phyloP scores from a whole-genome alignment of 2,888 invertebrate species.

The Mylabris sibirica region DNA sequence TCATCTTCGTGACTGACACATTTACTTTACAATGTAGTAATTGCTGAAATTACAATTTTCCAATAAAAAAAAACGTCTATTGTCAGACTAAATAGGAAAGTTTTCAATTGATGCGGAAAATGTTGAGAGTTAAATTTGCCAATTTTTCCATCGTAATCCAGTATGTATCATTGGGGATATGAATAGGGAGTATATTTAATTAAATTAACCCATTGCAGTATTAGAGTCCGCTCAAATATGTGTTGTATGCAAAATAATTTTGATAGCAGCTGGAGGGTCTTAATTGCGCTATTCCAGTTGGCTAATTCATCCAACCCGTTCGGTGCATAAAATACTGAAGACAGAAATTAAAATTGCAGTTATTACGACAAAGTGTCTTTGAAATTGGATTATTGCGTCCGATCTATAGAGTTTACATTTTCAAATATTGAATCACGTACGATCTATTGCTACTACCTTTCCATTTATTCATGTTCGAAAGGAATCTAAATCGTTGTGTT shows the following conservation, averaged over 20 bases:
- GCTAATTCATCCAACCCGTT: conserved; percentile 33
- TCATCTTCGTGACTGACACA: not conserved
- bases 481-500: not conserved
- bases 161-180: not conserved
- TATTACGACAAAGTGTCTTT: not conserved
- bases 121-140: not conserved
- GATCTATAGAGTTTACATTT: conserved; percentile 18
- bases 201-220: conserved; percentile 20
- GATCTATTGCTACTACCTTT: not conserved
- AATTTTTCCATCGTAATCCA: not conserved
- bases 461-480: not conserved
- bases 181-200: conserved; percentile 17
- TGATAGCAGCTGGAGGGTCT: conserved; percentile 32
- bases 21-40: not conserved
- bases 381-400: conserved; percentile 34
- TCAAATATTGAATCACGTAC: conserved; percentile 16
- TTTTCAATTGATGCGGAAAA: not conserved
- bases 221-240: conserved; percentile 25
- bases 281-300: conserved; percentile 32
- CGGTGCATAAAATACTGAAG: conserved; percentile 36
- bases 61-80: not conserved
- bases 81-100: not conserved
- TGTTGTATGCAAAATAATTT: conserved; percentile 37
- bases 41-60: not conserved
- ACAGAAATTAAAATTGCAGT: conserved; percentile 33